Evolutionary conservation across 2,113 vertebrate species (phyloP), one percentile per base, ranked within the genome.

Genomic region (Cyphomyrus plagiostoma): DNA sequence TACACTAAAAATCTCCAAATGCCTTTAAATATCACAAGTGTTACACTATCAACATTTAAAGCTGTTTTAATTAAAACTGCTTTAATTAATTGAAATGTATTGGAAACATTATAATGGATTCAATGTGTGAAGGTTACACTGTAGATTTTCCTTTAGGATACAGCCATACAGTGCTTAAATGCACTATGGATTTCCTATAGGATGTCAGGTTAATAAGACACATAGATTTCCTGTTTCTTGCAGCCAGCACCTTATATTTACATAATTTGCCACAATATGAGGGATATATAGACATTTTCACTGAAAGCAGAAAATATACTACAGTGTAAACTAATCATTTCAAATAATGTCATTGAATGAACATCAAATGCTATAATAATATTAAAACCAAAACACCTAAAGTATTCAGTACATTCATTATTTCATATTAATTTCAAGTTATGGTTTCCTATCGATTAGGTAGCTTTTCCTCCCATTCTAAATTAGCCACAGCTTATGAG

Each of bases 131-230:
- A 80, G 74, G 74, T 80, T 80, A 80, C 35, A 17, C 19, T 80
- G 35, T 42, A 80, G 62, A 70, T 70, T 39, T 80, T 80, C 74
- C 35, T 80, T 80, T 42, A 80, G 30, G 74, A 39, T 80, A 39
- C 74, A 39, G 35, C 35, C 62, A 30, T 3, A 70, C 62, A 26
- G 62, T 30, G 58, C 58, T 66, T 66, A 66, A 66, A n/a, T 66
- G 62, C 62, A 70, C 10, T 70, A 70, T 70, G 26, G 74, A 39
- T 42, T 80, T 80, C 74, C 74, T 19, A 30, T 80, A 80, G 74
- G 35, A 19, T 80, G 74, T n/a, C 74, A 80, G 74, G 13, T 80
- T 80, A 80, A 80, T 80, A 80, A 80, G 74, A 80, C 70, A 77
- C 15, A 30, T 77, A 39, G 62, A 66, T 66, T 66, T 66, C 62